Evolutionary conservation across 2,888 invertebrate genomes (phyloP).

Genomic region (Taphrorychus bicolor): DNA sequence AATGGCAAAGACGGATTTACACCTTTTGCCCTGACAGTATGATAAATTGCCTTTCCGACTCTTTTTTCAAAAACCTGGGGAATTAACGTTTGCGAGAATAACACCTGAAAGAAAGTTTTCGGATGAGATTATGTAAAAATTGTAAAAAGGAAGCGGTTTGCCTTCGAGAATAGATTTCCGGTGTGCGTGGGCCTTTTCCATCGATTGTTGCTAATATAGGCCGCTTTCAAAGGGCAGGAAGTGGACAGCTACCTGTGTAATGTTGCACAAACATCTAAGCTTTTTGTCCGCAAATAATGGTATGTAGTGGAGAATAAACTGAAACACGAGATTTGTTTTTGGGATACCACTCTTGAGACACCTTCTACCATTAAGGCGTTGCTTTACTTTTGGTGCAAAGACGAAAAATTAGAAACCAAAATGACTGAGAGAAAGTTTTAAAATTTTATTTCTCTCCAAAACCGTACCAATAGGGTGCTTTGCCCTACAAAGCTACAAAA

Average conservation of each 20-base stretch:
- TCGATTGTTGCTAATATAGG: not conserved
- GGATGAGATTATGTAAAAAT: slow-evolving; percentile 5
- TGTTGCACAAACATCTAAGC: not conserved
- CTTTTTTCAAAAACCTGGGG: slow-evolving; percentile 2
- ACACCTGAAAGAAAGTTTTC: slow-evolving; percentile 1
- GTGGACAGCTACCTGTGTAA: not conserved
- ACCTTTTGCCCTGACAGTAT: slow-evolving; percentile 35
- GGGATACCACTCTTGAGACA: too few species aligned
- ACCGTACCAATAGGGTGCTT: too few species aligned
- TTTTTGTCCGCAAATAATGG: too few species aligned
- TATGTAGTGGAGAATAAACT: too few species aligned
- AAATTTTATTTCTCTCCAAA: too few species aligned
- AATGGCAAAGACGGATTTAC: slow-evolving; percentile 37
- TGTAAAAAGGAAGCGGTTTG: not conserved
- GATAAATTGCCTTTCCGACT: slow-evolving; percentile 28
- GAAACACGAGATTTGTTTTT: too few species aligned
- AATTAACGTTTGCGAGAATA: slow-evolving; percentile 1
- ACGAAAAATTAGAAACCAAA: too few species aligned
- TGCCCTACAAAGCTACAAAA: too few species aligned
- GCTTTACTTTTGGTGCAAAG: too few species aligned
- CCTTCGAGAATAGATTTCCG: slow-evolving; percentile 3
- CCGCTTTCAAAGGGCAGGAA: not conserved
- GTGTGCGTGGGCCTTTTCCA: not conserved
- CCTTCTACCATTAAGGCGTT: too few species aligned
- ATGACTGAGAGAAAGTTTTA: too few species aligned